Conservation (phyloP, 2,797 vertebrate genomes). For the Hozukius guyotensis region DNA sequence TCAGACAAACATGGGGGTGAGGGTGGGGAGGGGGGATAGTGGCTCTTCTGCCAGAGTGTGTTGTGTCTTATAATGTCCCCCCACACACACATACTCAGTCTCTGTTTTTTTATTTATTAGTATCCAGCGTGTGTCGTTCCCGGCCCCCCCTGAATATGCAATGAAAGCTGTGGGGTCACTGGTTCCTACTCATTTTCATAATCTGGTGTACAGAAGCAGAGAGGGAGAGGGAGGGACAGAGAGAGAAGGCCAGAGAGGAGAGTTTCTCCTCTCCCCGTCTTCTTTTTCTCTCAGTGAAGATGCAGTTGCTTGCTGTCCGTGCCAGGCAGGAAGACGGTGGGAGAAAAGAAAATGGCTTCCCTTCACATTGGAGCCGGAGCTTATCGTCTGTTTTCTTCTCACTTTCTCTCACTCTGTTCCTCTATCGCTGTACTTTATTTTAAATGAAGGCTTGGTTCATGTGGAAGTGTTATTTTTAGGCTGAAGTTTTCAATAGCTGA, state of each 20-base stretch:
- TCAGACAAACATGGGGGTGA: conserved; percentile 22
- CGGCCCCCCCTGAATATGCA: conserved; percentile 76
- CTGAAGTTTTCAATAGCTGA: background rate
- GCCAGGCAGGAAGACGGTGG: conserved; percentile 11
- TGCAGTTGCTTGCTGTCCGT: conserved; percentile 17
- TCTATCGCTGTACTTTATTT: background rate
- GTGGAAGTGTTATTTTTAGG: background rate
- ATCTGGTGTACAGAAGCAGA: conserved; percentile 54
- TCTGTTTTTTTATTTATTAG: conserved; percentile 71
- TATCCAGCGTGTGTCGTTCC: conserved; percentile 69
- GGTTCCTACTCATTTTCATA: conserved; percentile 72
- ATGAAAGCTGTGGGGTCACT: conserved; percentile 80
- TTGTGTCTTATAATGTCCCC: conserved; percentile 41
- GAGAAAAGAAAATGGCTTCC: conserved; percentile 70
- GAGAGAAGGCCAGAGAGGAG: conserved; percentile 29
- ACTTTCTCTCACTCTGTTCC: background rate
- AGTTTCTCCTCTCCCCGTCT: conserved; percentile 27
- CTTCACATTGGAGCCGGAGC: conserved; percentile 33
- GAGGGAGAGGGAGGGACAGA: conserved; percentile 4
- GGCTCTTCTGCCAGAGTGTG: conserved; percentile 19
- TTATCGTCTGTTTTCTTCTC: background rate
- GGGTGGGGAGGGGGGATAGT: background rate
- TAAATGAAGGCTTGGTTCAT: background rate
- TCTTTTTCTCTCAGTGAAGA: conserved; percentile 26
- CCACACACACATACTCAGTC: background rate